These are phyloP conservation scores for Suricata suricatta DNA, from an alignment of 2,113 vertebrate species.

Conservation along the genomic window DNA sequence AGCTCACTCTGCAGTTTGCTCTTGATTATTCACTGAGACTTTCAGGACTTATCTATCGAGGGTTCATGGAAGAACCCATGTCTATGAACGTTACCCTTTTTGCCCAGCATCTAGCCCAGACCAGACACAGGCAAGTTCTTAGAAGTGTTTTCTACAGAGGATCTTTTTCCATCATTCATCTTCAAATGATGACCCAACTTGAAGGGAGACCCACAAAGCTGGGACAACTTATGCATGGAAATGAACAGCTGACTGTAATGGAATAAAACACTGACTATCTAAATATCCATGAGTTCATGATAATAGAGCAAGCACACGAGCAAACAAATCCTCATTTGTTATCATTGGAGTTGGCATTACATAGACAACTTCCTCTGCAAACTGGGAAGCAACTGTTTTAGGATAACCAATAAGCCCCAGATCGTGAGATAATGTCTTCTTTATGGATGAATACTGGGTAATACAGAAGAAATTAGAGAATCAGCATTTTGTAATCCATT, in stretches of 20 bases:
- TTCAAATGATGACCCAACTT: background rate
- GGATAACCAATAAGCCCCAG: background rate
- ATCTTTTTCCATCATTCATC: background rate
- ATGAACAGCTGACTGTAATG: background rate
- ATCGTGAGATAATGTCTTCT: background rate
- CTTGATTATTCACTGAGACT: background rate
- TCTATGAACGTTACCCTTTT: background rate
- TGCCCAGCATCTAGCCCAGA: background rate
- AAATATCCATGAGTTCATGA: background rate
- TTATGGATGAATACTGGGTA: background rate
- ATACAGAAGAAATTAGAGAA: constrained; percentile 16
- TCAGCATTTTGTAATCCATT: background rate
- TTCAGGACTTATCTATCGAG: background rate
- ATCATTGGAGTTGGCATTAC: background rate
- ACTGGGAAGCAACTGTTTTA: background rate
- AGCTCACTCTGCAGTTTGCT: background rate
- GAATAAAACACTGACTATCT: background rate
- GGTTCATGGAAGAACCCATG: background rate
- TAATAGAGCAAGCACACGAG: background rate
- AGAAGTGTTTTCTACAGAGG: background rate
- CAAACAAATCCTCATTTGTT: background rate
- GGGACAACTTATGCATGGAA: background rate
- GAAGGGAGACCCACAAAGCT: background rate
- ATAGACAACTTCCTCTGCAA: background rate
- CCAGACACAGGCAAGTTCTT: background rate